Evolutionary conservation across 2,888 invertebrate species (phyloP), one percentile per base, ranked within the genome.

Genomic region (Thymelicus lineola): DNA sequence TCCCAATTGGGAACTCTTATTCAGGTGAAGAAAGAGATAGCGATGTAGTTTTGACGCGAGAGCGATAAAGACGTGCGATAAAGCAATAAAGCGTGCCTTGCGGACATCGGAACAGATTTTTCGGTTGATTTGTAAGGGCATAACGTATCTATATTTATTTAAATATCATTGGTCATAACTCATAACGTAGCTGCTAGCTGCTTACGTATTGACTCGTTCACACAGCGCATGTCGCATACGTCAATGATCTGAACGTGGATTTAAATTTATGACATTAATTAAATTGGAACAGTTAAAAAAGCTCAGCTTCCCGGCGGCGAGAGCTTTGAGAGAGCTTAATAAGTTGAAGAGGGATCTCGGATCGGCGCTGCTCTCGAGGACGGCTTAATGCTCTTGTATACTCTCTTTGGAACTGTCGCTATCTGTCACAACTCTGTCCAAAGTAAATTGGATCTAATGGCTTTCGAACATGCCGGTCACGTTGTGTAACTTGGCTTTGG

Each of bases 321-420:
- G 63, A 63, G 62, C 35, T 62, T 62, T 62, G 62, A 48, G 48
- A 62, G 62, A 46, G 61, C 61, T 62, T 48, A 62, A 48, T 62
- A 62, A 62, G 61, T 62, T 62, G 28, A 48, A 62, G 61, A 38
- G 59, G 38, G 59, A 46, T 62, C 12, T 62, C 48, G 61, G 35
- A 35, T 46, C 48, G 48, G 48, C 61, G 28, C 35, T 35, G 15
- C 46, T 9, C 48, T 62, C 15, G 61, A 48, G 48, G 48, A 35
- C 61, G 48, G 60, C 61, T 46, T 61, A 61, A 61, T 20, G 61
- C 46, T 36, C 58, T 45, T 6, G 46, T 12, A 46, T 20, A 28
- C 46, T 61, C 28, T 12, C 61, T 62, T 48, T 46, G 35, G 20
- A 45, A 12, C 12, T 61, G 61, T 46, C 61, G 46, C 28, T 28